These are phyloP conservation scores for Phoenicopterus ruber DNA, from an alignment of 2,113 vertebrate genomes.

Conservation along the genomic window DNA sequence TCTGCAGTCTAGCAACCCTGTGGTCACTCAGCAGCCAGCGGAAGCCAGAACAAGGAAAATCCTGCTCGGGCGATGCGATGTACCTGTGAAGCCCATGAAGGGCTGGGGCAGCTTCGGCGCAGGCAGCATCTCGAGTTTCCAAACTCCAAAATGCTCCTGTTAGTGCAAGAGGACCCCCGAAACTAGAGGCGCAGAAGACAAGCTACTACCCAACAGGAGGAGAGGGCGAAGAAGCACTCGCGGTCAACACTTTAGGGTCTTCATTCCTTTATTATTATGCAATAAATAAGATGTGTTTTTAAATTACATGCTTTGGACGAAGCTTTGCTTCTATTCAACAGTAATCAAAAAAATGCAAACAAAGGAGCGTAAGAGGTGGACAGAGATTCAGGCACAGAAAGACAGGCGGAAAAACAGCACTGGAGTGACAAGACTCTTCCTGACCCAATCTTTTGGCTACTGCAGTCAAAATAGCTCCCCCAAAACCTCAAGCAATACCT, in stretches of 20 bases:
- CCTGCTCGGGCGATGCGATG: background rate
- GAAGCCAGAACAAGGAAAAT: background rate
- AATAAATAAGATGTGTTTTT: background rate
- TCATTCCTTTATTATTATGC: background rate
- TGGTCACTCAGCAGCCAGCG: background rate
- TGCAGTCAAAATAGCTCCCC: background rate
- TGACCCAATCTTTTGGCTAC: background rate
- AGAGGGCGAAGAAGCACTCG: background rate
- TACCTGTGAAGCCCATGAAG: background rate
- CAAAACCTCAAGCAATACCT: background rate
- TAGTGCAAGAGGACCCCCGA: accelerated
- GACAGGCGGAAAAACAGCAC: background rate
- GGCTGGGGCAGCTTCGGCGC: background rate
- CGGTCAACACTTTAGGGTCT: background rate
- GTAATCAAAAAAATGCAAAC: background rate
- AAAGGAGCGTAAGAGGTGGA: background rate
- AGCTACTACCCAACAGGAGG: background rate
- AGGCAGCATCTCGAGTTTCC: background rate
- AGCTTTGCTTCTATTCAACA: background rate
- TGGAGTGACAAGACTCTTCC: background rate
- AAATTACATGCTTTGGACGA: background rate
- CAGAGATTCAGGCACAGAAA: background rate
- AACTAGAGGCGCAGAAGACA: background rate
- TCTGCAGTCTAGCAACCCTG: background rate
- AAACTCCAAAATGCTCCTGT: background rate